Percentiles rank a stretch among this genome's conserved stretches.
Conservation (phyloP, 2,797 vertebrate genomes). For the Macrochelys suwanniensis region DNA sequence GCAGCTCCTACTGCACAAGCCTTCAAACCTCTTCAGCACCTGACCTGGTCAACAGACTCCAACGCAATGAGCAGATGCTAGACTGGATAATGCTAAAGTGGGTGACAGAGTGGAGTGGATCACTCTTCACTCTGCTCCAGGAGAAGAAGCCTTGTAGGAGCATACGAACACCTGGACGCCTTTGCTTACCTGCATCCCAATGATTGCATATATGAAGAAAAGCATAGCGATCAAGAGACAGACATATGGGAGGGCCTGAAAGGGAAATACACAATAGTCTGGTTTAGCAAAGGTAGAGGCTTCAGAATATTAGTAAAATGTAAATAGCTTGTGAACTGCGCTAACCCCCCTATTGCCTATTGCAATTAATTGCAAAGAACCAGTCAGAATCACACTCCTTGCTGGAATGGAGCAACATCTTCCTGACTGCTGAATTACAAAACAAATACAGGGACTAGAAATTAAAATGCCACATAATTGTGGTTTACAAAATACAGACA, state of each 20-base stretch:
- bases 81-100: neutral
- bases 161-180: neutral
- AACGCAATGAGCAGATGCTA: neutral
- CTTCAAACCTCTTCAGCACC: neutral
- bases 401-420: neutral
- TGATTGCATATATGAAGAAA: constrained; percentile 99
- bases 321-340: neutral
- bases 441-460: neutral
- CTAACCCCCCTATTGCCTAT: neutral
- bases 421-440: neutral
- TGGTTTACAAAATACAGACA: neutral
- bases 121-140: accelerated
- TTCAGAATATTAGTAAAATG: neutral
- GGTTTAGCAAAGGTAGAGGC: neutral
- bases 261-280: constrained; percentile 58
- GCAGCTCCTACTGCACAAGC: neutral
- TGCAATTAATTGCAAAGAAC: neutral
- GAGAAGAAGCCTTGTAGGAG: neutral
- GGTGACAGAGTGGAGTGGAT: neutral
- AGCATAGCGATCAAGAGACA: constrained; percentile 99
- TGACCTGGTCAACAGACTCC: neutral
- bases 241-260: constrained; percentile 96
- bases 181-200: constrained; percentile 96
- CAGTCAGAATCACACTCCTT: neutral
- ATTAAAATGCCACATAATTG: neutral